phyloP scores from a whole-genome alignment of 2,797 vertebrate genomes.

The Garrulus glandarius region DNA sequence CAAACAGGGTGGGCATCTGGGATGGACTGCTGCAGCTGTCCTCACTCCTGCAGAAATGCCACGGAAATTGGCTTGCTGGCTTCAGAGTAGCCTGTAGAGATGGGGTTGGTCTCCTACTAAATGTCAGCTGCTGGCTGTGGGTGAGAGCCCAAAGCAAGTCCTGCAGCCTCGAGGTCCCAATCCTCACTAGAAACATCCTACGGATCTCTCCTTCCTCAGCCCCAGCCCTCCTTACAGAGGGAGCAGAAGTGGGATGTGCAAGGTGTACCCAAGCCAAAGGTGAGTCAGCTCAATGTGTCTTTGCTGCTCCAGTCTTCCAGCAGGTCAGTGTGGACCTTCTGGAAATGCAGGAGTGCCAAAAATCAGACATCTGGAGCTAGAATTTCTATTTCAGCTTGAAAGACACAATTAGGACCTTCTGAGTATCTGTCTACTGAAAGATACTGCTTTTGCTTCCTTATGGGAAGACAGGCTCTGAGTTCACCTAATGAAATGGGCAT shows the following conservation, averaged over 20 bases:
- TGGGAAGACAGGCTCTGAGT: not conserved
- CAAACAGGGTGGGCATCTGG: not conserved
- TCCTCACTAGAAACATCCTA: not conserved
- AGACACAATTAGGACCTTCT: not conserved
- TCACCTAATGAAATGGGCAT: not conserved
- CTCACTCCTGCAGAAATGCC: not conserved
- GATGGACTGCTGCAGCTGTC: not conserved
- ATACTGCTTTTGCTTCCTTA: not conserved
- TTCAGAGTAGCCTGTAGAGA: not conserved
- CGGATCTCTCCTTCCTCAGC: not conserved
- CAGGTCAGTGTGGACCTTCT: not conserved
- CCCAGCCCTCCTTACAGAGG: not conserved
- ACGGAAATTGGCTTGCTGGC: not conserved
- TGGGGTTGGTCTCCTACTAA: not conserved
- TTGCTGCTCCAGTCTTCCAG: not conserved
- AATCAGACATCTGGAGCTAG: not conserved
- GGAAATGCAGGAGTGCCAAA: not conserved
- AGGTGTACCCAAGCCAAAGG: not conserved
- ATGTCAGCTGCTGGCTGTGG: not conserved
- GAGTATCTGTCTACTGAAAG: not conserved
- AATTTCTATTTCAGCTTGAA: not conserved
- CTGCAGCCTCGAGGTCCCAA: not conserved
- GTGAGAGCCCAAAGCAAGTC: not conserved
- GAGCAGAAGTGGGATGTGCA: not conserved
- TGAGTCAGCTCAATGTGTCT: rapidly evolving